phyloP scores from a whole-genome alignment of 2,888 invertebrate genomes.

The Nasonovia ribisnigri region DNA sequence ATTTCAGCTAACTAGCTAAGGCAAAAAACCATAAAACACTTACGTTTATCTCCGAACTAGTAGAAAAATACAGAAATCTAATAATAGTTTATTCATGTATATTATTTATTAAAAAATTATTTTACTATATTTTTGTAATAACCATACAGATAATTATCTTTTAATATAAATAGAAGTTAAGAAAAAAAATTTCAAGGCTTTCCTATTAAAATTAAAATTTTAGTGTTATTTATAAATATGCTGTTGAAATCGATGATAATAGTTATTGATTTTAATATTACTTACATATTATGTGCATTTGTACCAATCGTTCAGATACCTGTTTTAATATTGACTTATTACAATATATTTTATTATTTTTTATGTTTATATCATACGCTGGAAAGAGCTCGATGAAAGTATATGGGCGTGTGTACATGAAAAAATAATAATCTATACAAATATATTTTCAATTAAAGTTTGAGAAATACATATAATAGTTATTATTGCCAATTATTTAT shows the following conservation, averaged over 20 bases:
- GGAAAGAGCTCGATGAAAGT: not conserved
- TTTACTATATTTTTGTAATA: not conserved
- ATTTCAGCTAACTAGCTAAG: not conserved
- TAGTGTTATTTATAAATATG: not conserved
- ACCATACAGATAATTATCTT: not conserved
- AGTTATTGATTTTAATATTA: not conserved
- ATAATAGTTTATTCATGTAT: not conserved
- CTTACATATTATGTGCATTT: not conserved
- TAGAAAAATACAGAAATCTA: not conserved
- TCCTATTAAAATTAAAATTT: not conserved
- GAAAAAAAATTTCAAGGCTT: not conserved
- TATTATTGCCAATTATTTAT: constrained; percentile 2
- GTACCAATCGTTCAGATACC: not conserved
- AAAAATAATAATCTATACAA: not conserved
- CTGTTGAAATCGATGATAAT: constrained; percentile 16
- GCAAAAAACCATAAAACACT: not conserved
- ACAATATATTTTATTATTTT: not conserved
- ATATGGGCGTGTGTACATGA: not conserved
- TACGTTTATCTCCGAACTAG: not conserved
- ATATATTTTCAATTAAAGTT: not conserved
- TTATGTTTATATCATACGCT: not conserved
- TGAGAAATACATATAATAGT: not conserved
- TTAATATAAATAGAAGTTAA: not conserved
- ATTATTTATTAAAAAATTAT: not conserved
- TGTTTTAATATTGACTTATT: not conserved